Conservation (phyloP, 2,888 invertebrate species). For the Anticlea derivata region DNA sequence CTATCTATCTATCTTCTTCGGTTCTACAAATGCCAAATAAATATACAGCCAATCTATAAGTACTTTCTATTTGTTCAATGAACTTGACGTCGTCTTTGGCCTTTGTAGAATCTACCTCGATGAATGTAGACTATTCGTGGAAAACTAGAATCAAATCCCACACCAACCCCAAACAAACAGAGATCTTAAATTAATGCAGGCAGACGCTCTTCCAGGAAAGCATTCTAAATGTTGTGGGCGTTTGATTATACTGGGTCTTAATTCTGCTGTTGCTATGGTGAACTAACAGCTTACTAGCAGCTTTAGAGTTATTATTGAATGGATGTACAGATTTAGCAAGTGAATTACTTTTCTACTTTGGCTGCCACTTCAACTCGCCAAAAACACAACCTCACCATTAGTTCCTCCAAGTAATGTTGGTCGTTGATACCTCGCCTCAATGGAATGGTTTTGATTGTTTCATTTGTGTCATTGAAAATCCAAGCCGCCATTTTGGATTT, state of each 20-base stretch:
- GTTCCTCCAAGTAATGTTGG: no score
- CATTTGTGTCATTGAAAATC: no score
- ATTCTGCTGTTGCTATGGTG: background rate
- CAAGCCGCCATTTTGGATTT: no score
- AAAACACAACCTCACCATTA: no score
- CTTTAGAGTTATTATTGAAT: no score
- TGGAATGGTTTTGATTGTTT: no score
- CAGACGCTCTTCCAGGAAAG: conserved; percentile 4
- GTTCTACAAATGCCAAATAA: no score
- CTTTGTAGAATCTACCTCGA: background rate
- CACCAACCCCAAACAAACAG: conserved; percentile 5
- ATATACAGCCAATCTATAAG: no score
- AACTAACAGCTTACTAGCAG: no score
- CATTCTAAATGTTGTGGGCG: conserved; percentile 2
- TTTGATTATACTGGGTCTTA: background rate
- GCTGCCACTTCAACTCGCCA: background rate
- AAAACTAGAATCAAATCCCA: conserved; percentile 1
- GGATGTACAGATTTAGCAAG: background rate
- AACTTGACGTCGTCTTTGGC: no score
- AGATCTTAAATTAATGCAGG: conserved; percentile 8
- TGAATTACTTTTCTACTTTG: background rate
- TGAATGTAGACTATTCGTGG: conserved; percentile 1
- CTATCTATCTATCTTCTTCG: no score
- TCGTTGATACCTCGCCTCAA: no score
- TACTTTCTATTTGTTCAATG: background rate